phyloP scores from a whole-genome alignment of 2,113 vertebrate genomes.

The Nothoprocta pentlandii region DNA sequence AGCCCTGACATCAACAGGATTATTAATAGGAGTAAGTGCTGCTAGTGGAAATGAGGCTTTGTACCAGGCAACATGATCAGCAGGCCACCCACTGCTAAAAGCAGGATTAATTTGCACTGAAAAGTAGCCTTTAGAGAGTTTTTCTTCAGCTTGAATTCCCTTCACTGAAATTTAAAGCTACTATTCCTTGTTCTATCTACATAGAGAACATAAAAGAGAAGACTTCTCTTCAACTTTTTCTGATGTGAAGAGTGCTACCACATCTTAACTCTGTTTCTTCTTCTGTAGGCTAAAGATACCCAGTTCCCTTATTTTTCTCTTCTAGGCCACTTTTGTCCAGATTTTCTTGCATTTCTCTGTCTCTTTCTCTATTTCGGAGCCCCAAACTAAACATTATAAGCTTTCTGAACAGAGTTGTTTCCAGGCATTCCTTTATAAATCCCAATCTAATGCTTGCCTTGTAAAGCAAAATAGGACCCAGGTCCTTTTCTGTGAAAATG shows the following conservation, averaged over 20 bases:
- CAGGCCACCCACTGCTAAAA: not conserved
- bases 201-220: not conserved
- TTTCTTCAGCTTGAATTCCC: not conserved
- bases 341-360: not conserved
- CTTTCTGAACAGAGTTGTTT: not conserved
- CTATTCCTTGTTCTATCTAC: not conserved
- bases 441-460: not conserved
- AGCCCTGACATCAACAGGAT: not conserved
- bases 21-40: not conserved
- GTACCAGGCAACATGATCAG: not conserved
- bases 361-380: not conserved
- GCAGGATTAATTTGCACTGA: not conserved
- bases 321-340: not conserved
- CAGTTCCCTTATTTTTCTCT: not conserved
- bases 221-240: not conserved
- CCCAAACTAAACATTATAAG: not conserved
- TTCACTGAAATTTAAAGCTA: not conserved
- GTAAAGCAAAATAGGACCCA: not conserved
- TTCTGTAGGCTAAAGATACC: not conserved
- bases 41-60: not conserved
- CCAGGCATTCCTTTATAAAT: not conserved
- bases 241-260: not conserved
- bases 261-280: not conserved
- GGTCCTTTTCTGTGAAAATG: not conserved
- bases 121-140: not conserved